A percentile compares a stretch with the other conserved stretches of the same genome.
Conservation (phyloP, 2,797 vertebrate genomes). For the Notolabrus celidotus region DNA sequence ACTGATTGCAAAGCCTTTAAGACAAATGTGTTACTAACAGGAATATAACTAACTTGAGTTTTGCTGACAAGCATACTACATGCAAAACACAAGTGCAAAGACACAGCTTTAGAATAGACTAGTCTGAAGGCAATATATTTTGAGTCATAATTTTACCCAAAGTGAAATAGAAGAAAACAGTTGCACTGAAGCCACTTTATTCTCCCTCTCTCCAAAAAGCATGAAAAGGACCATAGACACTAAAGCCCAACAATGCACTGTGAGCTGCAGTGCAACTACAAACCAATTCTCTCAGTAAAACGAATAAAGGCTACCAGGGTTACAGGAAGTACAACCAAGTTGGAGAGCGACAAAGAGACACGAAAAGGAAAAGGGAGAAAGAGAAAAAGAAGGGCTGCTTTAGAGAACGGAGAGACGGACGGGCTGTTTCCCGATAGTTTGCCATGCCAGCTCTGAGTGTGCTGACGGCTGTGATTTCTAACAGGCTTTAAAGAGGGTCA, state of each 20-base stretch:
- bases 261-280: constrained; percentile 75
- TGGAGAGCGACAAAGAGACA: constrained; percentile 69
- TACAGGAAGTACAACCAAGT: constrained; percentile 84
- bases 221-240: constrained; percentile 72
- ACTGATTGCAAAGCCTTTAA: not conserved
- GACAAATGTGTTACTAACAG: not conserved
- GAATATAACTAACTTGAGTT: not conserved
- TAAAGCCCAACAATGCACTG: constrained; percentile 69
- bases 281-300: constrained; percentile 78
- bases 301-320: constrained; percentile 80
- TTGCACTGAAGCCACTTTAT: constrained; percentile 41
- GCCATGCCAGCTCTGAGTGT: constrained; percentile 61
- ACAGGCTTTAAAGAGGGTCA: constrained; percentile 58
- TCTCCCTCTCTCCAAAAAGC: constrained; percentile 66
- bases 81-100: not conserved
- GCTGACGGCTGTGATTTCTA: constrained; percentile 58
- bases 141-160: constrained; percentile 9
- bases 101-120: not conserved
- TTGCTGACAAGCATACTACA: not conserved
- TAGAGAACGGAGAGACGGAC: constrained; percentile 54
- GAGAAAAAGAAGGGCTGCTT: constrained; percentile 62
- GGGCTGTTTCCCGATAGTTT: constrained; percentile 52
- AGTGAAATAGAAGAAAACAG: constrained; percentile 16
- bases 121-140: not conserved
- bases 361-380: constrained; percentile 45